phyloP scores from a whole-genome alignment of 2,113 vertebrate species.

The Crypturellus undulatus region DNA sequence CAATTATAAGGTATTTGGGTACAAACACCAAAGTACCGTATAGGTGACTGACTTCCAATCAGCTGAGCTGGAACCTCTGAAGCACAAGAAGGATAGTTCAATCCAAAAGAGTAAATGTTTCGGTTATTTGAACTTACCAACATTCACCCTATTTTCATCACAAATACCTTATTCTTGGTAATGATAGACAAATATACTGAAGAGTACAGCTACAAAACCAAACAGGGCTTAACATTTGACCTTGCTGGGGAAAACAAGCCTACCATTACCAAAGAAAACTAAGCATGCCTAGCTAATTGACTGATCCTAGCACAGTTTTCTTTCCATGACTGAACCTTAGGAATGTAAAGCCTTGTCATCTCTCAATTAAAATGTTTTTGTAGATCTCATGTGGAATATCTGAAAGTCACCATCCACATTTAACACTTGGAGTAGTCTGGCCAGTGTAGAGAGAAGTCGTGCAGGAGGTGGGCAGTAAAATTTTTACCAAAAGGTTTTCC shows the following conservation, averaged over 20 bases:
- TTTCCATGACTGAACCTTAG: slow-evolving; percentile 74
- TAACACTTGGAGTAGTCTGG: not conserved
- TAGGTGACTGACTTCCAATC: not conserved
- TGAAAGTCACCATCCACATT: not conserved
- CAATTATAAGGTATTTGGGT: not conserved
- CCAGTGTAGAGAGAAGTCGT: not conserved
- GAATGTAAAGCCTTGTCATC: slow-evolving; percentile 75
- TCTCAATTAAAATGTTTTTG: slow-evolving; percentile 53
- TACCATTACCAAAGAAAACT: slow-evolving; percentile 77
- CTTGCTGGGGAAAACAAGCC: slow-evolving; percentile 75
- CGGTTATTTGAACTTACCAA: not conserved
- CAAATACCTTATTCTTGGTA: slow-evolving; percentile 9
- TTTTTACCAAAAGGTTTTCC: not conserved
- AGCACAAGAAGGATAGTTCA: not conserved
- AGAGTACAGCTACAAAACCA: slow-evolving; percentile 57
- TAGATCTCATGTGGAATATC: slow-evolving; percentile 36
- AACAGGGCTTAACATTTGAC: slow-evolving; percentile 83
- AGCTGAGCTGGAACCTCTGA: not conserved
- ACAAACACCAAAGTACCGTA: not conserved
- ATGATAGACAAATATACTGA: slow-evolving; percentile 53
- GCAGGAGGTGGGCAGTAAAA: not conserved
- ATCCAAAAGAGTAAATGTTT: not conserved
- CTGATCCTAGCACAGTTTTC: slow-evolving; percentile 74
- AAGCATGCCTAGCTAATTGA: slow-evolving; percentile 81
- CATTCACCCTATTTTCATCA: not conserved